Evolutionary conservation across 1,140 invertebrate species (phyloP).

Genomic region (Dufourea novaeangliae): DNA sequence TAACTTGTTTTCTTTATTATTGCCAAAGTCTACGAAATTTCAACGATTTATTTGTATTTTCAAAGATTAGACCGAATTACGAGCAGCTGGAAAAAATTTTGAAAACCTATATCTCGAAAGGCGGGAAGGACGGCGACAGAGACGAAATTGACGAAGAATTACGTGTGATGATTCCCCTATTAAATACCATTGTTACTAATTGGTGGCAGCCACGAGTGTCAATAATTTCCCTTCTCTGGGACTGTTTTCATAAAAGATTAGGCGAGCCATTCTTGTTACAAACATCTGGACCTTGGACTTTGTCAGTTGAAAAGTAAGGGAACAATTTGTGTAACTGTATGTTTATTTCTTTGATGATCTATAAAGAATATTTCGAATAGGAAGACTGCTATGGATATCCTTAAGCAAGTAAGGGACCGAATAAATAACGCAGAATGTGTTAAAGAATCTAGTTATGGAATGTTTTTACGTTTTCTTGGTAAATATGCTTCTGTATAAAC

Average conservation of each 20-base stretch:
- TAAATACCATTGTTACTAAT: conserved; percentile 74
- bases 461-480: conserved; percentile 80
- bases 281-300: conserved; percentile 74
- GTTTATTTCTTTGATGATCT: background rate
- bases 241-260: conserved; percentile 80
- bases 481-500: conserved; percentile 34
- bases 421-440: conserved; percentile 67
- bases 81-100: conserved; percentile 75
- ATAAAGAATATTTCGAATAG: conserved; percentile 63
- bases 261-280: conserved; percentile 78
- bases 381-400: conserved; percentile 75
- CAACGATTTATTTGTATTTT: conserved; percentile 8
- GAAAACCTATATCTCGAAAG: conserved; percentile 74
- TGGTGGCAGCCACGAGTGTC: conserved; percentile 78
- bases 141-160: conserved; percentile 78
- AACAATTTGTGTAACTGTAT: conserved; percentile 8
- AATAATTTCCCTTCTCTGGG: conserved; percentile 78
- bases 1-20: conserved; percentile 18
- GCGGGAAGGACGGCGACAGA: conserved; percentile 73
- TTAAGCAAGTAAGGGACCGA: conserved; percentile 77
- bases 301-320: conserved; percentile 77
- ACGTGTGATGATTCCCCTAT: conserved; percentile 74
- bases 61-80: conserved; percentile 70
- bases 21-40: conserved; percentile 11
- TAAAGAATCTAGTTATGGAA: conserved; percentile 78